These are phyloP conservation scores for Eleutherodactylus coqui DNA, from an alignment of 2,797 vertebrate species.

Conservation along the genomic window DNA sequence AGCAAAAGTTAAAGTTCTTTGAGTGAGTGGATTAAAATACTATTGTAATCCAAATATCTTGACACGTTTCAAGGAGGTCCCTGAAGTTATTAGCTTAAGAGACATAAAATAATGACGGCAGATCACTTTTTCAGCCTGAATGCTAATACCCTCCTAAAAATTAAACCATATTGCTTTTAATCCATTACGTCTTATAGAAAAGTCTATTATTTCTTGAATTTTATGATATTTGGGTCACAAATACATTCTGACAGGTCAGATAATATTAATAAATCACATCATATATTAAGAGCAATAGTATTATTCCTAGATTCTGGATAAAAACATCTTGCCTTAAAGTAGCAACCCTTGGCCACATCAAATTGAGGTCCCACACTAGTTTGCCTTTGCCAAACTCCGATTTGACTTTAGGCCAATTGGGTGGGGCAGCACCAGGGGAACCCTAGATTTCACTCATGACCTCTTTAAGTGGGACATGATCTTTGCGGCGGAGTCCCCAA, in stretches of 20 bases:
- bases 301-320: not conserved
- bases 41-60: conserved; percentile 31
- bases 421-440: too few species aligned
- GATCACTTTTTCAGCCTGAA: conserved; percentile 12
- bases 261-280: not conserved
- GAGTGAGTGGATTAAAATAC: conserved; percentile 47
- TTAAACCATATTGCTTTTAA: conserved; percentile 43
- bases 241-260: not conserved
- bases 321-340: not conserved
- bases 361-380: too few species aligned
- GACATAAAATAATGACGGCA: conserved; percentile 11
- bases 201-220: not conserved
- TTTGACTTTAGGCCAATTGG: too few species aligned
- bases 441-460: too few species aligned
- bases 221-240: conserved; percentile 12
- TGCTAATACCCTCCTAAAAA: conserved; percentile 34
- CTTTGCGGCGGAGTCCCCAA: too few species aligned
- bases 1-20: conserved; percentile 36
- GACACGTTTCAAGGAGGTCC: conserved; percentile 38
- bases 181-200: not conserved
- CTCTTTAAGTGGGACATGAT: too few species aligned
- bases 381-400: too few species aligned
- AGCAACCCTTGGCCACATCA: not conserved
- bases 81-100: conserved; percentile 46
- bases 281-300: too few species aligned